Evolutionary conservation across 2,888 invertebrate species (phyloP).

Genomic region (Dione vanillae): DNA sequence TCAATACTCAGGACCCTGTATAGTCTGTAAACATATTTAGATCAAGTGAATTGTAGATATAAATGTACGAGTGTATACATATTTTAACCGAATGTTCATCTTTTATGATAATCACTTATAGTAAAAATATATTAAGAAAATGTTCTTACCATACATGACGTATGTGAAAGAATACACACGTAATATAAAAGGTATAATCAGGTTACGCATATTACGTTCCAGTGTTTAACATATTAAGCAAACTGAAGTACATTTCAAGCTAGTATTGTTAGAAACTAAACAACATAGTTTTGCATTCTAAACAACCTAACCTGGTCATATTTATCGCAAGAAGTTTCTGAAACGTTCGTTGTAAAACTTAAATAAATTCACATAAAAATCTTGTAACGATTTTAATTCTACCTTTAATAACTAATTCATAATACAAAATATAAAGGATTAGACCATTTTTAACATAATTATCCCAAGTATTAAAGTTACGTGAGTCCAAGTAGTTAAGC

Average conservation of each 20-base stretch:
- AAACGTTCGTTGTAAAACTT: not conserved
- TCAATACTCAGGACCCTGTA: too few species aligned
- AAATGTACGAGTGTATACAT: too few species aligned
- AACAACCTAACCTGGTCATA: not conserved
- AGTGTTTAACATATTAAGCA: not conserved
- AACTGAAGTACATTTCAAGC: conserved; percentile 12
- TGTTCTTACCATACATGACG: too few species aligned
- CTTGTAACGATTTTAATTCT: too few species aligned
- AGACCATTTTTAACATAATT: not conserved
- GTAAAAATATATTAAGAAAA: too few species aligned
- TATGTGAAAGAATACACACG: not conserved
- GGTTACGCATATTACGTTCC: not conserved
- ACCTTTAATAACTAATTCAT: too few species aligned
- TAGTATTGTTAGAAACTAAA: conserved; percentile 13
- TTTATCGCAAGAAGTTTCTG: not conserved
- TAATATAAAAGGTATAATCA: not conserved
- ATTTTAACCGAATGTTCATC: too few species aligned
- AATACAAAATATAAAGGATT: not conserved
- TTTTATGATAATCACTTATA: too few species aligned
- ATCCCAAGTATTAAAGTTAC: conserved; percentile 15
- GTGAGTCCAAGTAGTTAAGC: conserved; percentile 21
- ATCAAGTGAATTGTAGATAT: too few species aligned
- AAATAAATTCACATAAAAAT: too few species aligned
- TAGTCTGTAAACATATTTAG: too few species aligned
- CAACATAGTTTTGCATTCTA: conserved; percentile 3